Evolutionary conservation across 2,888 invertebrate species (phyloP), one percentile per base, ranked within the genome.

Genomic region (Caenorhabditis macrosperma): DNA sequence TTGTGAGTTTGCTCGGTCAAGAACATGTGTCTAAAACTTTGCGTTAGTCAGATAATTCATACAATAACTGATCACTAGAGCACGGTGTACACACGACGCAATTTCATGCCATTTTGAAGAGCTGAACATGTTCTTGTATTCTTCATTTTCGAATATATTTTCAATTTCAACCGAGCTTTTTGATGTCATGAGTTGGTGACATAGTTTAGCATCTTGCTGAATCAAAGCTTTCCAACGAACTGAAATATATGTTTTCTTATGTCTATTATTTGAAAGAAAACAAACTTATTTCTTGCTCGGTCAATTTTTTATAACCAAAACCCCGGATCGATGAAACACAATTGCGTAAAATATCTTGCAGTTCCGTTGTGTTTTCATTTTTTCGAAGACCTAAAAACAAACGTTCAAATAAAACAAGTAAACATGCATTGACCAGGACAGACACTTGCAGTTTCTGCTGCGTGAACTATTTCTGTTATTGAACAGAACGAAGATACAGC

Each of bases 241-340:
- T 85, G 71, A 17, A 82, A 74, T 15, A n/a, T 28, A 41, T 48
- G 12, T 5, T 66, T 17, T 52, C 48, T n/a, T n/a, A 20, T 30
- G 26, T 24, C 10, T 15, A 38, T 38, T 3, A 30, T 5, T 38
- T 52, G n/a, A 26, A 22, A 24, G 20, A 46, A 20, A 12, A 75
- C 76, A 15, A 28, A 88, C 88, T 85, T 78, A 89, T 85, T 77
- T 89, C 89, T 63, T 89, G 89, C 63, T 89, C 89, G 0, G 89
- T 89, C 10, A 89, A 66, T 54, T 86, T 87, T 54, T 86, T 63
- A n/a, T 88, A 80, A 0, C 89, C 89, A 66, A 87, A 86, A 22
- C 88, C 88, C 30, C 88, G 59, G 15, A 87, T 86, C 1, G 84
- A 71, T 2, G 77, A 52, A 1, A 88, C 87, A 75, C 82, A 84